phyloP scores from a whole-genome alignment of 2,888 invertebrate species.

The Drosophila paranaensis region DNA sequence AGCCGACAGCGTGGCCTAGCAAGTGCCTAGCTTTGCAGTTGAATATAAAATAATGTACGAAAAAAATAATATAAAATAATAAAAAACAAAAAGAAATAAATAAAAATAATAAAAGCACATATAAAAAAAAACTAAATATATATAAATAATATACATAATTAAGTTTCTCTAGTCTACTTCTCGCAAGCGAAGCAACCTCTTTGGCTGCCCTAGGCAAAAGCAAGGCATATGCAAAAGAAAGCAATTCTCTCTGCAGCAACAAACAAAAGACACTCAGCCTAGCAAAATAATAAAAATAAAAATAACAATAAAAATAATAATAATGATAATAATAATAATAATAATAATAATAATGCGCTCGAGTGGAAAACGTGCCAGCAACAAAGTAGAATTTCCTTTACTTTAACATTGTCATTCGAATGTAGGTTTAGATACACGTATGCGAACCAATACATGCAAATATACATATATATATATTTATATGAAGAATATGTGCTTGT shows the following conservation, averaged over 20 bases:
- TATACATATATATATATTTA: neutral
- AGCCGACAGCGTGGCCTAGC: no score
- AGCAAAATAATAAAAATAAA: slow-evolving; percentile 17
- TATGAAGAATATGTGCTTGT: no score
- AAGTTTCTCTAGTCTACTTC: neutral
- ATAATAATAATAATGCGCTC: slow-evolving; percentile 69
- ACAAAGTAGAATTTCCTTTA: slow-evolving; percentile 53
- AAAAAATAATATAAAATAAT: neutral
- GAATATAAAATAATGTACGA: no score
- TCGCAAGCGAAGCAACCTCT: neutral
- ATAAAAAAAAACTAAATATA: neutral
- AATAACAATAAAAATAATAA: slow-evolving; percentile 12
- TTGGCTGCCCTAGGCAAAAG: neutral
- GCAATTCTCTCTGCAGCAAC: slow-evolving; percentile 12
- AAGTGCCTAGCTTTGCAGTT: no score
- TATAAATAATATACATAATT: neutral
- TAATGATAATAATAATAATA: slow-evolving; percentile 14
- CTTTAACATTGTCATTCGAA: slow-evolving; percentile 26
- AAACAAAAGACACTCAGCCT: slow-evolving; percentile 11
- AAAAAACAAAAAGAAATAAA: neutral
- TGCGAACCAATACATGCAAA: slow-evolving; percentile 9
- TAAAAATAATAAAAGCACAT: neutral
- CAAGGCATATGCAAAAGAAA: slow-evolving; percentile 3
- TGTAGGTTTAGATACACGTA: slow-evolving; percentile 18
- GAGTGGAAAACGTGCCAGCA: slow-evolving; percentile 69